Evolutionary conservation across 2,113 vertebrate genomes (phyloP), one percentile per base, ranked within the genome.

Genomic region (Rousettus leschenaultii): DNA sequence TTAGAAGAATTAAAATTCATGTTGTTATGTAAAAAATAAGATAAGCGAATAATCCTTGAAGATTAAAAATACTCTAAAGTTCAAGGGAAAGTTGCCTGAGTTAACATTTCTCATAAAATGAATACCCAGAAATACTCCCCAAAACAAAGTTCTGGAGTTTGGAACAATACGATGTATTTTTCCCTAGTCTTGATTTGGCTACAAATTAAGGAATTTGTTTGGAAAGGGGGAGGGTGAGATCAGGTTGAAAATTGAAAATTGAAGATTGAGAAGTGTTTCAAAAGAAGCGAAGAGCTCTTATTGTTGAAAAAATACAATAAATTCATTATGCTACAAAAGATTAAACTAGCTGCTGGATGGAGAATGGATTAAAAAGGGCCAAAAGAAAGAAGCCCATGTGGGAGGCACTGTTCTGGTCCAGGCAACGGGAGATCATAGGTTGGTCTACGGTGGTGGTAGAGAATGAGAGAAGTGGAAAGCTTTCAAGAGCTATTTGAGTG

Each of bases 11-110:
- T 55, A 84, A 89, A 91, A 83, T 89, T 80, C 10, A 86, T 55
- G 14, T 40, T 79, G 9, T 96, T 61, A 53, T 86, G 38, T 38
- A 96, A 96, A 97, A 84, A 89, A 22, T 51, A 55, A 86, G 66
- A 89, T 94, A 70, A 95, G 48, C 83, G 35, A 40, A 65, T 86
- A 78, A 35, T 74, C 16, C 16, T 71, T 86, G 33, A 92, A 80
- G 55, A 70, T 61, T 82, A 93, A 83, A 15, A 86, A 78, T n/a
- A 79, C 7, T 93, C 40, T 70, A 63, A 85, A 91, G 12, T 78
- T 80, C 43, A 92, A 92, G 43, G 55, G 53, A 3, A 40, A 85
- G 9, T 79, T 85, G 21, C 30, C 33, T 33, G 43, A 66, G 15
- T 83, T 84, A 91, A 53, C 21, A 22, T 66, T 91, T 3, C 70